A percentile compares a stretch with the other conserved stretches of the same genome.
phyloP scores from a whole-genome alignment of 2,797 vertebrate genomes.

The Neomorphus geoffroyi region DNA sequence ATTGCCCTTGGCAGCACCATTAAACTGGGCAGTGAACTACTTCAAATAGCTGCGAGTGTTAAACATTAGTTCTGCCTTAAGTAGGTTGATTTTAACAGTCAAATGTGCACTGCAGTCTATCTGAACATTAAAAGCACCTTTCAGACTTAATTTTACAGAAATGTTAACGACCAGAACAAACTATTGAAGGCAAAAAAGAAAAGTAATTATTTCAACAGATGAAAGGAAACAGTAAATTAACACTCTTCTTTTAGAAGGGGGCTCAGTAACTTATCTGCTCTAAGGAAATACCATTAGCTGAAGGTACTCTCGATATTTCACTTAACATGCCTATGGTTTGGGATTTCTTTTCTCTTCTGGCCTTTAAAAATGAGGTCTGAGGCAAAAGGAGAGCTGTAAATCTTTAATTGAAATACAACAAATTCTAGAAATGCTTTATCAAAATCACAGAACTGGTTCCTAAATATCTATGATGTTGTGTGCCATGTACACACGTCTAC shows the following conservation, averaged over 20 bases:
- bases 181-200: slow-evolving; percentile 71
- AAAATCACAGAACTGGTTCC: background rate
- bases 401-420: slow-evolving; percentile 31
- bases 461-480: background rate
- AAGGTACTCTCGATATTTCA: slow-evolving; percentile 51
- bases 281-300: slow-evolving; percentile 63
- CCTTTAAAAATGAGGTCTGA: slow-evolving; percentile 46
- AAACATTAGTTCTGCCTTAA: slow-evolving; percentile 78
- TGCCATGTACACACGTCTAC: background rate
- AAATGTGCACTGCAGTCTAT: slow-evolving; percentile 71
- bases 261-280: slow-evolving; percentile 53
- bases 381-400: slow-evolving; percentile 22
- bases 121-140: slow-evolving; percentile 81
- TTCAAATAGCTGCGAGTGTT: slow-evolving; percentile 77
- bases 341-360: slow-evolving; percentile 37
- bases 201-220: slow-evolving; percentile 81
- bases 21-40: slow-evolving; percentile 76
- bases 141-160: slow-evolving; percentile 80
- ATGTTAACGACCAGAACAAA: slow-evolving; percentile 83
- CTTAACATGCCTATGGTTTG: slow-evolving; percentile 16
- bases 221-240: slow-evolving; percentile 83
- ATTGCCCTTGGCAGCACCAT: slow-evolving; percentile 76
- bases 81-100: slow-evolving; percentile 71
- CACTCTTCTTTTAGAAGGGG: slow-evolving; percentile 57
- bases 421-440: slow-evolving; percentile 19